Conservation (phyloP, 53 echinoderm and acorn worm genomes). For the Arbacia lixula region DNA sequence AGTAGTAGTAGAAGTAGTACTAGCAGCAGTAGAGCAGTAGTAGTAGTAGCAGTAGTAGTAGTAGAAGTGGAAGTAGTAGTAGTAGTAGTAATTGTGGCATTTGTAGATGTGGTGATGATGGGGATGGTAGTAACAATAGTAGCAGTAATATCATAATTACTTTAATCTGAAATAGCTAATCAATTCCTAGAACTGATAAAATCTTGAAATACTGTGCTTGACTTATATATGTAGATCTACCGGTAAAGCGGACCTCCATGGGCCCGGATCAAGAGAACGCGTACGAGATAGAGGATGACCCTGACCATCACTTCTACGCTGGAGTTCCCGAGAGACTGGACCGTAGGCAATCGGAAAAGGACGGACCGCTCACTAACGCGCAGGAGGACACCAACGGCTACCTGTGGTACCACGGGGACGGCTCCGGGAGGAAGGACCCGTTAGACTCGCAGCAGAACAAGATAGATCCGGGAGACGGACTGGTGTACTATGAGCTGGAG, state of each 20-base stretch:
- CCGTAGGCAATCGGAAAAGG: neutral
- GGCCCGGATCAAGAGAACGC: slow-evolving; percentile 14
- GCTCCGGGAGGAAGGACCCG: neutral
- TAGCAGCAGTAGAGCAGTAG: too few relatives aligned
- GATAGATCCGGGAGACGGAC: slow-evolving; percentile 36
- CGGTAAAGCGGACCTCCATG: neutral
- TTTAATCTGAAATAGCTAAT: too few relatives aligned
- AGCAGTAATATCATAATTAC: too few relatives aligned
- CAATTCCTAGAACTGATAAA: too few relatives aligned
- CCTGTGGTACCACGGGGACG: slow-evolving; percentile 25
- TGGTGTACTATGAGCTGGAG: slow-evolving; percentile 29
- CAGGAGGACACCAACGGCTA: slow-evolving; percentile 33
- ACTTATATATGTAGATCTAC: too few relatives aligned
- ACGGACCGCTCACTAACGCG: slow-evolving; percentile 43
- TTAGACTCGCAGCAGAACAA: neutral
- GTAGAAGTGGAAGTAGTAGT: too few relatives aligned
- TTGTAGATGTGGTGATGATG: too few relatives aligned
- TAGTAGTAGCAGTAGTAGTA: too few relatives aligned
- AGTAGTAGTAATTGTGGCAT: too few relatives aligned
- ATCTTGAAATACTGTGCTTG: too few relatives aligned
- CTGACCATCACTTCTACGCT: slow-evolving; percentile 23
- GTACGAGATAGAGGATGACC: slow-evolving; percentile 11
- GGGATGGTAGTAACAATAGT: too few relatives aligned
- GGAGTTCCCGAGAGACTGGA: neutral
- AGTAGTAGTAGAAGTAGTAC: too few relatives aligned